Percentiles rank a stretch among this genome's conserved stretches.
phyloP scores from a whole-genome alignment of 2,113 vertebrate species.

The Athene noctua region DNA sequence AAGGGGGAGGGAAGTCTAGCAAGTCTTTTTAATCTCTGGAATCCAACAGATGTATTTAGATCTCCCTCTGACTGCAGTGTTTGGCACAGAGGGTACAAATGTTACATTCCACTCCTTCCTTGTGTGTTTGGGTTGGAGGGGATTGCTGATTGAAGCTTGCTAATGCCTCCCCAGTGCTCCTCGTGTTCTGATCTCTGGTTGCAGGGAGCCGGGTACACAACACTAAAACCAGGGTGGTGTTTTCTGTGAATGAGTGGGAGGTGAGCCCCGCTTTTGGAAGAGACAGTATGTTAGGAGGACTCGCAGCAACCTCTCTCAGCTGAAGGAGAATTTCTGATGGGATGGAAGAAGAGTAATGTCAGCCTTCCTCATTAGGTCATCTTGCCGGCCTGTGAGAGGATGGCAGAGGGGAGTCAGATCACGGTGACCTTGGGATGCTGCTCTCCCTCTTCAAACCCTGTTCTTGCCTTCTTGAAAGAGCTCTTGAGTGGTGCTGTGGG shows the following conservation, averaged over 20 bases:
- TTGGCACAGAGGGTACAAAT: background rate
- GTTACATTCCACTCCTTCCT: background rate
- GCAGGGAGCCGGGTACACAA: background rate
- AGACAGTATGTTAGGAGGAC: background rate
- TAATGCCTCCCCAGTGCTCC: background rate
- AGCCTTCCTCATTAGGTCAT: background rate
- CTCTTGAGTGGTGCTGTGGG: rapidly evolving
- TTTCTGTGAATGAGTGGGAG: background rate
- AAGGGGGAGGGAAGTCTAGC: background rate
- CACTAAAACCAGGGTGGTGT: background rate
- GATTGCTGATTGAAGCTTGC: background rate
- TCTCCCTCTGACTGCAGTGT: background rate
- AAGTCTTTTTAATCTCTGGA: background rate
- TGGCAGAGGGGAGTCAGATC: background rate
- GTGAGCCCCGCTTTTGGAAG: background rate
- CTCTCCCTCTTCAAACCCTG: background rate
- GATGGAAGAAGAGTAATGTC: background rate
- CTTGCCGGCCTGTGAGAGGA: background rate
- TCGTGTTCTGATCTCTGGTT: background rate
- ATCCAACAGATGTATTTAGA: background rate
- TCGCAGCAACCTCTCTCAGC: background rate
- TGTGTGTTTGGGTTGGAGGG: background rate
- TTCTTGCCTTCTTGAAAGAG: background rate
- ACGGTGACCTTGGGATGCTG: background rate
- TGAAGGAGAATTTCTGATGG: background rate